These are phyloP conservation scores for Stratiomys singularior DNA, from an alignment of 2,888 invertebrate species.

Conservation along the genomic window DNA sequence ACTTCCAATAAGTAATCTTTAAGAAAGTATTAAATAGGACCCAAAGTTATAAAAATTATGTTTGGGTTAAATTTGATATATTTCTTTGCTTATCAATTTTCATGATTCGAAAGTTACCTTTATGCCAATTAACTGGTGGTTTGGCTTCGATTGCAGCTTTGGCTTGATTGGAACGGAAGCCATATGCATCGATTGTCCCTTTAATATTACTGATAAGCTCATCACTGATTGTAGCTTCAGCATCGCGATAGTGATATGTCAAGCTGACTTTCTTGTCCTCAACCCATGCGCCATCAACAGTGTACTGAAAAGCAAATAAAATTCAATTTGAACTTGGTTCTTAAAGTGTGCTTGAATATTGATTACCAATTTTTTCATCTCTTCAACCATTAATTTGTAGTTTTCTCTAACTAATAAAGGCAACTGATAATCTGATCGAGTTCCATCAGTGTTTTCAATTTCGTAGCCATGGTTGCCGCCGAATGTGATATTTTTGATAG, in stretches of 20 bases:
- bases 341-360: conserved; percentile 49
- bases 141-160: conserved; percentile 81
- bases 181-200: conserved; percentile 71
- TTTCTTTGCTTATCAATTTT: too few species aligned
- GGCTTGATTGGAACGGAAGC: conserved; percentile 74
- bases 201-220: conserved; percentile 69
- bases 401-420: conserved; percentile 73
- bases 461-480: conserved; percentile 81
- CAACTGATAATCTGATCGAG: conserved; percentile 77
- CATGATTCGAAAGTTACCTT: conserved; percentile 65
- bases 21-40: too few species aligned
- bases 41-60: too few species aligned
- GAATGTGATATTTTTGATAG: conserved; percentile 70
- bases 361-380: conserved; percentile 68
- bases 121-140: conserved; percentile 81
- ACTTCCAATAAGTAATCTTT: too few species aligned
- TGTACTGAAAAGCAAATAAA: conserved; percentile 63
- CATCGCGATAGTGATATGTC: conserved; percentile 79
- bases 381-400: conserved; percentile 71
- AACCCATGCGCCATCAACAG: conserved; percentile 77
- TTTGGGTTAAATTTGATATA: too few species aligned
- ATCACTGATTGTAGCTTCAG: conserved; percentile 64
- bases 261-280: conserved; percentile 78
- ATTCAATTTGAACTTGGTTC: neutral
- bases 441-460: conserved; percentile 78